Evolutionary conservation across 1,140 invertebrate genomes (phyloP), one percentile per base, ranked within the genome.

Genomic region (Aphelenchoides fujianensis): DNA sequence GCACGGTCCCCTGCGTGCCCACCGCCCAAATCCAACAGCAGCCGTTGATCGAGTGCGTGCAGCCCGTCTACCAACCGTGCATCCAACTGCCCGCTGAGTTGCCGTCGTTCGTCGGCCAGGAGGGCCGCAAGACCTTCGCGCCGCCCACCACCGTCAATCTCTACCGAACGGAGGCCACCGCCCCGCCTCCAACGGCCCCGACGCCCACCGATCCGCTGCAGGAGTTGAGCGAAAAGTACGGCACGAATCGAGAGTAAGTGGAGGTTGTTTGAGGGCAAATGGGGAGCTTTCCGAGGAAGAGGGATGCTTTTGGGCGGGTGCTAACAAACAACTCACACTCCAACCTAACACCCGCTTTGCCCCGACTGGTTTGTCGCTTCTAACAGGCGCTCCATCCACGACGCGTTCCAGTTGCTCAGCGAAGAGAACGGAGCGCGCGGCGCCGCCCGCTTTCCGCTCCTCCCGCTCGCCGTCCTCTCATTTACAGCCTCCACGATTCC

Each of bases 401-500:
- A n/a, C n/a, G n/a, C n/a, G n/a, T n/a, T n/a, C n/a, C n/a, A n/a
- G n/a, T n/a, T n/a, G n/a, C n/a, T n/a, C n/a, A n/a, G n/a, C n/a
- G n/a, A n/a, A n/a, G n/a, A n/a, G n/a, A n/a, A n/a, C n/a, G n/a
- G n/a, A n/a, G 12, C 41, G 41, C 41, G 41, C 12, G 41, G 41
- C 23, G 41, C 23, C 41, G 41, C n/a, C n/a, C n/a, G 41, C 23
- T 48, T 48, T 48, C 41, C 23, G 12, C 41, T 48, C 23, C 23
- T 48, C 41, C 12, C 23, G 12, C 41, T 48, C 23, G 12, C 12
- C n/a, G 31, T 61, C 59, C 27, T 61, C 31, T 27, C 16, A 30
- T 61, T 61, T 61, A 61, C 31, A 61, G n/a, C 59, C 16, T 30
- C n/a, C 16, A 61, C 59, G 63, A 66, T 66, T 66, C n/a, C 32